Evolutionary conservation across 2,888 invertebrate species (phyloP).

Genomic region (Ormyrus labotus): DNA sequence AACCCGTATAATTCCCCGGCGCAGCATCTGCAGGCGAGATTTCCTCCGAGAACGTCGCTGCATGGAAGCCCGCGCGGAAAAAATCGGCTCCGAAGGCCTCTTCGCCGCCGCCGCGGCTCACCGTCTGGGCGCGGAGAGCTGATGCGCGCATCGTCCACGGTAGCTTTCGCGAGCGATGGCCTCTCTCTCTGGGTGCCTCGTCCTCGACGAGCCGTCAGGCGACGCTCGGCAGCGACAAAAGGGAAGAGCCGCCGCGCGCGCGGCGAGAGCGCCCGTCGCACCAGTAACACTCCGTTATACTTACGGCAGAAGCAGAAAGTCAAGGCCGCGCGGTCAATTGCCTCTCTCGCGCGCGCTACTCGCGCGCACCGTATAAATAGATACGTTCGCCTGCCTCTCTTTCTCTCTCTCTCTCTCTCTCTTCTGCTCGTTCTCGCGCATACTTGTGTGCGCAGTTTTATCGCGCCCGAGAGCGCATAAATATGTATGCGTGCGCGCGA

Average conservation of each 20-base stretch:
- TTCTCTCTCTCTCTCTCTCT: constrained; percentile 1
- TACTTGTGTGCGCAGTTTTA: constrained; percentile 21
- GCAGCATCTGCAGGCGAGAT: no score
- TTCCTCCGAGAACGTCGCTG: no score
- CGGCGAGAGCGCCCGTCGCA: background rate
- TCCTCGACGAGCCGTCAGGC: no score
- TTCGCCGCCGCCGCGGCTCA: no score
- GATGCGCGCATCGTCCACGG: background rate
- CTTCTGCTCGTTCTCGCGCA: background rate
- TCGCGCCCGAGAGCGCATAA: constrained; percentile 4
- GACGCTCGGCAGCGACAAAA: background rate
- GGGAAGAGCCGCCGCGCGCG: background rate
- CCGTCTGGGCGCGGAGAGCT: background rate
- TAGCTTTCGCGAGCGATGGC: background rate
- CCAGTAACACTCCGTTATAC: constrained; percentile 49
- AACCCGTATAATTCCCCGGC: no score
- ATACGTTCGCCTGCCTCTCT: constrained; percentile 46
- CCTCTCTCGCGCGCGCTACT: constrained; percentile 64
- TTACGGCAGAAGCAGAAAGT: constrained; percentile 65
- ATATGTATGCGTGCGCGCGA: background rate
- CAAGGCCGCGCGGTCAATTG: constrained; percentile 74
- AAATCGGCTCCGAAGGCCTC: no score
- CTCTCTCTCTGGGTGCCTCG: no score
- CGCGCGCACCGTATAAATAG: constrained; percentile 70
- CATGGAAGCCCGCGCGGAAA: no score